phyloP scores from a whole-genome alignment of 2,888 invertebrate species.

The Tolmerus cingulatus region DNA sequence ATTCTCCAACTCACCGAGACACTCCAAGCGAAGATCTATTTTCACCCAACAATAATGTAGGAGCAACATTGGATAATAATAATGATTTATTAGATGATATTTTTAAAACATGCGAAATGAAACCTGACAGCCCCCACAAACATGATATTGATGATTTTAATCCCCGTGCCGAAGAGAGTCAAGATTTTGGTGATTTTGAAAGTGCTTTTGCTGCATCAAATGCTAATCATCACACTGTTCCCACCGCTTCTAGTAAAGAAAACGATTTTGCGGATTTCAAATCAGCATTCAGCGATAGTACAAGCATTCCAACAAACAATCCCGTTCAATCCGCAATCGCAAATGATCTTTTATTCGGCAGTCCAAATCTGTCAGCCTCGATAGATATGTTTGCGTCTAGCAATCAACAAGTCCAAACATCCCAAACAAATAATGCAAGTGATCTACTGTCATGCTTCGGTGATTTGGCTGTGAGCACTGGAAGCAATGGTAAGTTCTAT shows the following conservation, averaged over 20 bases:
- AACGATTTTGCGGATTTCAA: slow-evolving; percentile 83
- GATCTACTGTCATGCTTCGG: slow-evolving; percentile 66
- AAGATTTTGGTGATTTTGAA: slow-evolving; percentile 82
- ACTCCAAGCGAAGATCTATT: slow-evolving; percentile 59
- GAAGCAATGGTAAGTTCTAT: slow-evolving; percentile 60
- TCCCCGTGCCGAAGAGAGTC: slow-evolving; percentile 63
- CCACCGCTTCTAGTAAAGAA: slow-evolving; percentile 46
- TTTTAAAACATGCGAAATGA: slow-evolving; percentile 71
- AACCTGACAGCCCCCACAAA: slow-evolving; percentile 58
- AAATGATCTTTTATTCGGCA: slow-evolving; percentile 45
- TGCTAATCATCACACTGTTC: slow-evolving; percentile 46
- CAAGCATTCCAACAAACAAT: slow-evolving; percentile 48
- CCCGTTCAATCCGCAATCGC: not conserved
- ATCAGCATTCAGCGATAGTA: slow-evolving; percentile 69
- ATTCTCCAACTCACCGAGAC: slow-evolving; percentile 63
- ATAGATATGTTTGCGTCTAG: slow-evolving; percentile 30
- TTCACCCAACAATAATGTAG: slow-evolving; percentile 52
- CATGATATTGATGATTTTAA: slow-evolving; percentile 62
- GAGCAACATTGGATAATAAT: slow-evolving; percentile 49
- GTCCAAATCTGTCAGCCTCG: slow-evolving; percentile 44
- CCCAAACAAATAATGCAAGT: slow-evolving; percentile 51
- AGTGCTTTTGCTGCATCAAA: slow-evolving; percentile 71
- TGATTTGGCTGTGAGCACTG: slow-evolving; percentile 61
- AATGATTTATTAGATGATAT: slow-evolving; percentile 67
- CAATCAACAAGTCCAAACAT: slow-evolving; percentile 1